Evolutionary conservation across 1,140 invertebrate species (phyloP).

Genomic region (Nasonia giraulti): DNA sequence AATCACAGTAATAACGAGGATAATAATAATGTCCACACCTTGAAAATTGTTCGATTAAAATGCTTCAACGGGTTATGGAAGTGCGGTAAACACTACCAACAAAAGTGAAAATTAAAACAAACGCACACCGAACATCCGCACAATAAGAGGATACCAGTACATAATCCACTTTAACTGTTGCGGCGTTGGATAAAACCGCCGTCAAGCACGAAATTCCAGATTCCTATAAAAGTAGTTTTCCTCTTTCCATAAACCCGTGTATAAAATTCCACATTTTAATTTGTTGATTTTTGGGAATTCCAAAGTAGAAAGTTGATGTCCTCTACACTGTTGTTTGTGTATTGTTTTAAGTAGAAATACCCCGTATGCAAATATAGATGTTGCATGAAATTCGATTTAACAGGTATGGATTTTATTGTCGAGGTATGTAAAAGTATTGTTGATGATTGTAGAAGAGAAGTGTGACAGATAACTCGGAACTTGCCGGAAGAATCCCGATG

Average conservation of each 20-base stretch:
- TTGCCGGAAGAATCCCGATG: conserved; percentile 17
- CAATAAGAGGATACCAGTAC: background rate
- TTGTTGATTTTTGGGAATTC: background rate
- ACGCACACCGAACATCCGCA: conserved; percentile 8
- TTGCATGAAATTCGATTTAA: background rate
- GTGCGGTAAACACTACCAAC: background rate
- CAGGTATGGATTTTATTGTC: background rate
- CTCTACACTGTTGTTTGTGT: background rate
- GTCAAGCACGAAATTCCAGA: background rate
- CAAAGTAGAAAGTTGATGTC: background rate
- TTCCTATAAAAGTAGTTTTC: background rate
- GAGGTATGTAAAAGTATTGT: background rate
- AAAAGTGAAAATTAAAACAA: conserved; percentile 4
- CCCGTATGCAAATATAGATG: background rate
- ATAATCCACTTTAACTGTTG: conserved; percentile 1
- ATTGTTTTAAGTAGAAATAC: background rate
- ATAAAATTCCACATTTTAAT: background rate
- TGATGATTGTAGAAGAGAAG: background rate
- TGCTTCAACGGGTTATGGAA: conserved; percentile 38
- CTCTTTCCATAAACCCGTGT: background rate
- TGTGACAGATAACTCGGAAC: background rate
- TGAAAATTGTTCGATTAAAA: background rate
- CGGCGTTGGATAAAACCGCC: background rate
- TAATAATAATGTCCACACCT: background rate
- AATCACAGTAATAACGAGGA: too few species aligned